A percentile compares a stretch with the other conserved stretches of the same genome.
These are phyloP conservation scores for Chitala chitala DNA, from an alignment of 2,113 vertebrate species.

Conservation along the genomic window DNA sequence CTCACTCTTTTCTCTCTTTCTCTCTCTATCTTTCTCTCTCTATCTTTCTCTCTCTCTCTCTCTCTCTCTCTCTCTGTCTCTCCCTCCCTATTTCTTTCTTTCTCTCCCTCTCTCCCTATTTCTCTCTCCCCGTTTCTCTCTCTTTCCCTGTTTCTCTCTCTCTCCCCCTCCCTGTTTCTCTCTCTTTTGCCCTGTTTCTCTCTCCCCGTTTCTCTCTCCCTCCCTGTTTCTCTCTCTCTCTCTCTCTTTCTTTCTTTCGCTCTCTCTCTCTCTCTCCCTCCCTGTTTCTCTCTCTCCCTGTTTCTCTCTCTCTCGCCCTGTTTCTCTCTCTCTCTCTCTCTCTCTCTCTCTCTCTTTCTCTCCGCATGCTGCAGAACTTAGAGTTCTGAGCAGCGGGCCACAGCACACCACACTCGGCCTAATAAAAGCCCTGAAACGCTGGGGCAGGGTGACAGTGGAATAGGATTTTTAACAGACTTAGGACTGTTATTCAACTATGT, in stretches of 20 bases:
- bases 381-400: slow-evolving; percentile 65
- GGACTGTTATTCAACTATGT: slow-evolving; percentile 74
- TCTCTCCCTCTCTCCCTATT: neutral
- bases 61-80: too few species aligned
- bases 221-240: neutral
- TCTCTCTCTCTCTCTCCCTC: neutral
- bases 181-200: neutral
- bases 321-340: too few species aligned
- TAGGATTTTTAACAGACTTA: slow-evolving; percentile 70
- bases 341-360: neutral
- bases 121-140: too few species aligned
- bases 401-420: slow-evolving; percentile 51
- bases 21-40: neutral
- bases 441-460: slow-evolving; percentile 72
- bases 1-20: too few species aligned
- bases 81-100: neutral
- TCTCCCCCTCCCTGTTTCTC: neutral
- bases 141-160: neutral
- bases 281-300: too few species aligned
- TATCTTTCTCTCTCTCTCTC: neutral
- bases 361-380: too few species aligned
- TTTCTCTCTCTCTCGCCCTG: neutral
- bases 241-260: neutral
- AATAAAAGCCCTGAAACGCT: slow-evolving; percentile 70
- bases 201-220: neutral